Evolutionary conservation across 2,797 vertebrate genomes (phyloP), one percentile per base, ranked within the genome.

Genomic region (Cynodonichthys magdalenae): DNA sequence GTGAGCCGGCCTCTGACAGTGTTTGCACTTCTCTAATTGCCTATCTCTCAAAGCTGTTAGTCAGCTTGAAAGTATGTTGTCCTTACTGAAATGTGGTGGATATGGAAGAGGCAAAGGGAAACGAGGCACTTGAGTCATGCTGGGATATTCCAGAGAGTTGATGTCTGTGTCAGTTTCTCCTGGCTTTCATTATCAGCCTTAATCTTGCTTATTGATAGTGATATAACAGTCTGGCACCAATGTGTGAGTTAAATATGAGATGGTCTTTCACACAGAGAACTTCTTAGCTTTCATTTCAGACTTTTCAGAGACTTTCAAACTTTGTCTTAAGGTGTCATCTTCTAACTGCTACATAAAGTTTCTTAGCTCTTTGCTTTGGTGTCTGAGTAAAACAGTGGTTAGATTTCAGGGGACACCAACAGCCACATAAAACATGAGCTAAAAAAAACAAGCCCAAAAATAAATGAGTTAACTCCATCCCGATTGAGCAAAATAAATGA

Each of bases 51-150:
- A 39, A 39, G 36, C 36, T 12, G 36, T 87, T 78, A 85, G 71
- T 89, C 86, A 84, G 68, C 67, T 65, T 67, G 51, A 70, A 86
- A 82, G 71, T 71, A 87, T 87, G 78, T 80, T 81, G 71, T 80
- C 77, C 81, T 82, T 67, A 79, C 57, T 54, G 75, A 59, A 54
- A 68, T 57, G 46, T 69, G 17, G 63, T 64, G 59, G 64, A 59
- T 69, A 47, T 68, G 11, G 11, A 41, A 69, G 45, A 62, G 48
- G 34, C 47, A 27, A 47, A 57, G 41, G 29, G 34, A 48, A 31
- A 61, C 27, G 3, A 49, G 60, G 62, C 53, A 17, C 6, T 29
- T 44, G 51, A 19, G 46, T 47, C 20, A 63, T 54, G 46, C 45
- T 45, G 58, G 15, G 29, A 48, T 57, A 47, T 48, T 56, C 28